Conservation (phyloP, 1,140 invertebrate genomes). For the Pteromalus puparum region DNA sequence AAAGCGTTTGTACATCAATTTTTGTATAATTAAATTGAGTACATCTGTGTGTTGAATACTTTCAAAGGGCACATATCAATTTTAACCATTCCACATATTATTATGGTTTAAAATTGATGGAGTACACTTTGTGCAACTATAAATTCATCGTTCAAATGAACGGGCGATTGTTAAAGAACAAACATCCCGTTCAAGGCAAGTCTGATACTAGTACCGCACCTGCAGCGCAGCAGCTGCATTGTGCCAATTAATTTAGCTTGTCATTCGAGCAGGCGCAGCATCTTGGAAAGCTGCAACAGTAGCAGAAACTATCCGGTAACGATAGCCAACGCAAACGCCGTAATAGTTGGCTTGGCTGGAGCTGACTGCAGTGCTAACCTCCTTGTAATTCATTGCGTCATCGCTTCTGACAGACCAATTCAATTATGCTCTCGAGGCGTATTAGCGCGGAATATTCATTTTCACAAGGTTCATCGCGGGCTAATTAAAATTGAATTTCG, state of each 20-base stretch:
- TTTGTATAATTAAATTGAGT: no score
- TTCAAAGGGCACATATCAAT: no score
- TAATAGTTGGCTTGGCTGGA: not conserved
- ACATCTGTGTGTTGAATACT: no score
- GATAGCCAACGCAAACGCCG: not conserved
- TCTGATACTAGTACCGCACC: not conserved
- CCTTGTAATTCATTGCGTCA: not conserved
- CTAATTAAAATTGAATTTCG: not conserved
- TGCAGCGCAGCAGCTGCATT: slow-evolving; percentile 54
- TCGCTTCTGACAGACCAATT: slow-evolving; percentile 1
- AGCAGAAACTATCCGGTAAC: not conserved
- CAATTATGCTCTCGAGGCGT: not conserved
- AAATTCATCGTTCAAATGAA: not conserved
- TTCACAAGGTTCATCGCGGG: not conserved
- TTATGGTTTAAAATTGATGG: not conserved
- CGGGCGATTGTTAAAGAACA: not conserved
- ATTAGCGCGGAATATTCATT: not conserved
- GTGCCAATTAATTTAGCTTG: slow-evolving; percentile 54
- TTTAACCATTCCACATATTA: not conserved
- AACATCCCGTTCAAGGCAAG: not conserved
- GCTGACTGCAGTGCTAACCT: slow-evolving; percentile 10
- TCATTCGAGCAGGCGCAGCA: not conserved
- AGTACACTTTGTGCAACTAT: no score
- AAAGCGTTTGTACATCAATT: no score
- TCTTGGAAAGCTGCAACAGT: not conserved